Evolutionary conservation across 2,113 vertebrate genomes (phyloP).

Genomic region (Charina bottae): DNA sequence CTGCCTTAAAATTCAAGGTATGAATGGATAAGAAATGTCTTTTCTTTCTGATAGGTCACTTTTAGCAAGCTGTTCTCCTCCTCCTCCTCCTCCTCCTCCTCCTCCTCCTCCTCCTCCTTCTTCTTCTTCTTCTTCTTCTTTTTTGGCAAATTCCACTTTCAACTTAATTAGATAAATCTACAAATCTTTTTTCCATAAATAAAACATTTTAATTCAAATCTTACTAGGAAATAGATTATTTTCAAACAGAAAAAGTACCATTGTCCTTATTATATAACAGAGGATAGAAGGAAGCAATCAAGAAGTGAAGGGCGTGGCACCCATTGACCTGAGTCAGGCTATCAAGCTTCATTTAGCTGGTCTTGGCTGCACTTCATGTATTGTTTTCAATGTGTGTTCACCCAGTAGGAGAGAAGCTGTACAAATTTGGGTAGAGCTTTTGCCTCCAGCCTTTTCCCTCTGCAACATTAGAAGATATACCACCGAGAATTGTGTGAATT

Average conservation of each 20-base stretch:
- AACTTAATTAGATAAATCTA: not conserved
- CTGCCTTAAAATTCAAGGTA: slow-evolving; percentile 96
- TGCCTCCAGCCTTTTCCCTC: not conserved
- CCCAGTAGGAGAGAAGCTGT: not conserved
- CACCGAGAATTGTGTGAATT: not conserved
- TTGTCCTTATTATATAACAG: not conserved
- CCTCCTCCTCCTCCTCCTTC: too few relatives aligned
- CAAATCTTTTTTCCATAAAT: not conserved
- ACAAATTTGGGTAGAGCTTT: not conserved
- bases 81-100: too few relatives aligned
- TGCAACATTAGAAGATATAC: not conserved
- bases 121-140: not conserved
- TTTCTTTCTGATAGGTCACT: not conserved
- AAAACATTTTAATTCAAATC: not conserved
- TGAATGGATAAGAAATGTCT: slow-evolving; percentile 26
- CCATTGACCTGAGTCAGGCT: not conserved
- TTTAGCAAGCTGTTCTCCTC: not conserved
- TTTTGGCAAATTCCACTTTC: not conserved
- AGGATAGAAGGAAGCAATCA: not conserved
- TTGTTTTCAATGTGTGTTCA: not conserved
- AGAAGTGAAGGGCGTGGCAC: not conserved
- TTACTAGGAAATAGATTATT: not conserved
- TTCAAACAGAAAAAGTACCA: not conserved
- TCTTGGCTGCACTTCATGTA: not conserved
- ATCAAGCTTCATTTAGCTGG: not conserved